Base-by-base conservation (phyloP, 64 coral and sea anemone species). In the Pocillopora verrucosa region DNA sequence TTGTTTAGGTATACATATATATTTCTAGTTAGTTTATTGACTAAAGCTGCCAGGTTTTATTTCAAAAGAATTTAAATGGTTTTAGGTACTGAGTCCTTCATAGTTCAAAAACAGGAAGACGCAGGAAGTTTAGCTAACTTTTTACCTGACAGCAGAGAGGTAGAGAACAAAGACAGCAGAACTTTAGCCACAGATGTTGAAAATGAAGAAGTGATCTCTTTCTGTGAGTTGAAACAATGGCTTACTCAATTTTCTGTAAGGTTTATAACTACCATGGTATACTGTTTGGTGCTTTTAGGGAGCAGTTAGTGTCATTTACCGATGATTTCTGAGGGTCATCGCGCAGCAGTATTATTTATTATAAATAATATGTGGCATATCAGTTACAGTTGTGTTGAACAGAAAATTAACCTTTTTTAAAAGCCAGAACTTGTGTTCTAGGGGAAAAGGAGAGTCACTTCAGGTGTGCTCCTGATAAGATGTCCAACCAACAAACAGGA, bases 41-140 rank as follows among this genome's bases (percentile, higher is more conserved):
- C 41, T 51, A 51, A 51, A 51, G 41, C 41, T 51, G 41, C 1
- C 3, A 51, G 41, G 41, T 51, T 51, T 4, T 4, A 4, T 51
- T 51, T 51, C 3, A 4, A 4, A 51, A 51, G 12, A 34, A 26
- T 77, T 59, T 79, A 11, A 12, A 56, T 60, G 6, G 37, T 85
- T 85, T 85, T 85, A 85, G 82, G 35, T 72, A 58, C 12, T 13
- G 63, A 22, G 37, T 67, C 36, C 63, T 24, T 11, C 70, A 13
- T 72, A 57, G 17, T 85, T 57, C 19, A 85, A 22, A 19, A 72
- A 65, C 82, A 85, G n/a, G 19, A 70, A 20, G 57, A 72, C 38
- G 82, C 82, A 85, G 82, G 64, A 57, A 85, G 82, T 85, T 85
- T 85, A 85, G 82, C 65, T 13, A 85, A 85, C 82, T 72, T 85